phyloP scores from a whole-genome alignment of 2,113 vertebrate species.

The Trinectes maculatus region DNA sequence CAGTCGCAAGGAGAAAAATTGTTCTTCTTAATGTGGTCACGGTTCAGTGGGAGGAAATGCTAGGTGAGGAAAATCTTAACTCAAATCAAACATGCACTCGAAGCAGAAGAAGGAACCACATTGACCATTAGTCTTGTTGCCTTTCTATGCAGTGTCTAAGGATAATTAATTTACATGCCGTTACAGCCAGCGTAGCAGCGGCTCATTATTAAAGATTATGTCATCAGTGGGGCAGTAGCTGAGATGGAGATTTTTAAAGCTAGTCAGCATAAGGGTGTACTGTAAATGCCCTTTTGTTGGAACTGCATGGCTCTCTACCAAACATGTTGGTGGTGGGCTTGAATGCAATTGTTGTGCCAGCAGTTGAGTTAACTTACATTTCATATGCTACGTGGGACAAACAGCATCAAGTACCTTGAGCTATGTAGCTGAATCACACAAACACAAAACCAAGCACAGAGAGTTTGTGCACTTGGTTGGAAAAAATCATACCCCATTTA shows the following conservation, averaged over 20 bases:
- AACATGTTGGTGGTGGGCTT: slow-evolving; percentile 15
- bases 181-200: slow-evolving; percentile 66
- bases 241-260: slow-evolving; percentile 65
- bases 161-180: slow-evolving; percentile 78
- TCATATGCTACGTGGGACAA: slow-evolving; percentile 23
- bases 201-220: slow-evolving; percentile 77
- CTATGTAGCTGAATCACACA: slow-evolving; percentile 39
- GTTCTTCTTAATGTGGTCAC: slow-evolving; percentile 47
- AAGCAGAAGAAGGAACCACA: slow-evolving; percentile 40
- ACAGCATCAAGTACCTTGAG: slow-evolving; percentile 42
- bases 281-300: slow-evolving; percentile 51
- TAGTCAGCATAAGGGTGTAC: slow-evolving; percentile 63
- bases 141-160: slow-evolving; percentile 52
- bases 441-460: slow-evolving; percentile 23
- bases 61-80: slow-evolving; percentile 19
- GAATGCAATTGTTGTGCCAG: slow-evolving; percentile 51
- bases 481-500: slow-evolving; percentile 68
- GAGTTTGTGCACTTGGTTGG: slow-evolving; percentile 41
- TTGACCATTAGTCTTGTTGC: slow-evolving; percentile 61
- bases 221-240: slow-evolving; percentile 65
- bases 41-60: slow-evolving; percentile 39
- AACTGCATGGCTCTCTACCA: slow-evolving; percentile 52
- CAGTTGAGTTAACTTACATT: slow-evolving; percentile 60
- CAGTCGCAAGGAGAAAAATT: slow-evolving; percentile 34
- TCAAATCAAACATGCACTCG: slow-evolving; percentile 29